Conservation (phyloP, 2,888 invertebrate genomes). For the Petrolisthes manimaculis region DNA sequence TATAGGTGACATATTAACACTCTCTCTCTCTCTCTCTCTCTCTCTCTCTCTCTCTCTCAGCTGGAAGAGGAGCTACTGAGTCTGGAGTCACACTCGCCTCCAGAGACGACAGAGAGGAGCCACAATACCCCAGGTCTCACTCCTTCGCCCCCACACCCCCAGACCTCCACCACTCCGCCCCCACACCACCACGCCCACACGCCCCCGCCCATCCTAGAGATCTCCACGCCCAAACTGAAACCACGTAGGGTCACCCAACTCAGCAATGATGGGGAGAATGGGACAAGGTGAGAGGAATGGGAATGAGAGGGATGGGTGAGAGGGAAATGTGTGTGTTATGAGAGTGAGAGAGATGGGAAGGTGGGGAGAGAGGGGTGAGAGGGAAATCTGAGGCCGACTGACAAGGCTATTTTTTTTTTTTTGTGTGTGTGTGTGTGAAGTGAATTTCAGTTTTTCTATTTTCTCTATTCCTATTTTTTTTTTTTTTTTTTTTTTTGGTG, state of each 20-base stretch:
- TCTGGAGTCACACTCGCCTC: constrained; percentile 27
- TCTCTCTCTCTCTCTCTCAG: constrained; percentile 21
- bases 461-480: too few relatives aligned
- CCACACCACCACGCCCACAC: constrained; percentile 20
- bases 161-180: background rate
- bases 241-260: constrained; percentile 24
- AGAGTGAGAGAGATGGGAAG: background rate
- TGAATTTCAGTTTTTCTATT: too few relatives aligned
- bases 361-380: background rate
- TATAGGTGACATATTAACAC: background rate
- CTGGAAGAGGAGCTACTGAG: constrained; percentile 45
- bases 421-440: background rate
- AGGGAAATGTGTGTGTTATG: background rate
- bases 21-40: background rate
- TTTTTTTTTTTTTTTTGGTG: too few relatives aligned
- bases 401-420: too few relatives aligned
- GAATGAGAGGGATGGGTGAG: background rate
- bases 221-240: constrained; percentile 19
- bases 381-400: background rate
- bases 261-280: constrained; percentile 13
- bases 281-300: constrained; percentile 20
- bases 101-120: background rate
- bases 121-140: too few relatives aligned
- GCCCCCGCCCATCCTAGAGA: constrained; percentile 21
- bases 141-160: background rate